Base-by-base conservation (phyloP, 2,888 invertebrate species). In the Meganola albula region DNA sequence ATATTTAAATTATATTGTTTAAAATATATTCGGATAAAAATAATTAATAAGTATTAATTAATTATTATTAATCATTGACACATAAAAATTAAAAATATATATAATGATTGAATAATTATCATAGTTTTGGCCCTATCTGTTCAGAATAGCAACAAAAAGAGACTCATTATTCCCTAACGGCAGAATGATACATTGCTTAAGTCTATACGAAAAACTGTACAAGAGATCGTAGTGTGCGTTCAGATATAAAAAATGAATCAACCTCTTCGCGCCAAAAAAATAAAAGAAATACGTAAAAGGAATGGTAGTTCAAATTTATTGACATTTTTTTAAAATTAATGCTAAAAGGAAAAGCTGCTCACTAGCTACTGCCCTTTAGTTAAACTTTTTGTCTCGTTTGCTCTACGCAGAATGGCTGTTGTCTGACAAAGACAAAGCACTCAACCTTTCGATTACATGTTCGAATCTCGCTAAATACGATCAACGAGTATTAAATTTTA, bases 401-500 rank as follows among this genome's bases (percentile, higher is more conserved):
- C n/a, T n/a, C n/a, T n/a, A n/a, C n/a, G n/a, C n/a, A n/a, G n/a
- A n/a, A n/a, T n/a, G n/a, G n/a, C n/a, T n/a, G n/a, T n/a, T n/a
- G n/a, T n/a, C n/a, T n/a, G n/a, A n/a, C n/a, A n/a, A n/a, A n/a
- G n/a, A n/a, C n/a, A n/a, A n/a, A n/a, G 44, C 47, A 49, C 48
- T 49, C 45, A 42, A 45, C 42, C 48, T 49, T 49, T 51, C 42
- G 53, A 5, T 52, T 62, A 57, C 47, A 61, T 61, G 58, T 46
- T 49, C 50, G 40, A 51, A 55, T 47, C 57, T 58, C 61, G 62
- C 62, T 69, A 69, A 60, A 64, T 66, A 74, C 59, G 70, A 63
- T 73, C 61, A 82, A 83, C 79, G 79, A 76, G 66, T 78, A 76
- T 82, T 83, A 82, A 82, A 80, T 80, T 82, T 78, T 56, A 71